These are phyloP conservation scores for Leiothrix lutea DNA, from an alignment of 2,113 vertebrate species.

Conservation along the genomic window DNA sequence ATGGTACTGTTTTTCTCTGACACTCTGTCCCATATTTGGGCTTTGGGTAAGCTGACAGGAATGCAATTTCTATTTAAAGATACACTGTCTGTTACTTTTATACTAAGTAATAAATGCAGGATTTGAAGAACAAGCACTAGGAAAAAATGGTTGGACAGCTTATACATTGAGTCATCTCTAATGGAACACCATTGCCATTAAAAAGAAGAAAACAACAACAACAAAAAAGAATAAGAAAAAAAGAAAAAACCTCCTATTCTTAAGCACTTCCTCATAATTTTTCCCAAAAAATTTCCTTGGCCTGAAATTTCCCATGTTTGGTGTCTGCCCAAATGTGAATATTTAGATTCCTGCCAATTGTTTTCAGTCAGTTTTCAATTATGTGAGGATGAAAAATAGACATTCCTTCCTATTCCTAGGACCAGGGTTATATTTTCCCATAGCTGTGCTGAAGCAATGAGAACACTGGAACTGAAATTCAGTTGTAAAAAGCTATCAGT, in stretches of 20 bases:
- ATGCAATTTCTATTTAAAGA: slow-evolving; percentile 57
- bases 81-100: slow-evolving; percentile 35
- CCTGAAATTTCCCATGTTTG: slow-evolving; percentile 24
- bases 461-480: not conserved
- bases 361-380: slow-evolving; percentile 55
- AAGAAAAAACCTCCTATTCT: not conserved
- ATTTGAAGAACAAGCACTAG: slow-evolving; percentile 5
- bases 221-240: not conserved
- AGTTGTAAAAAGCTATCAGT: slow-evolving; percentile 2
- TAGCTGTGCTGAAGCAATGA: not conserved
- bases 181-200: not conserved
- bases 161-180: not conserved
- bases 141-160: not conserved
- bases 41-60: slow-evolving; percentile 51
- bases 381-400: slow-evolving; percentile 29
- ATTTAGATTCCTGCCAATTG: slow-evolving; percentile 28
- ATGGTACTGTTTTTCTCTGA: slow-evolving; percentile 25
- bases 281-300: not conserved
- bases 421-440: slow-evolving; percentile 5
- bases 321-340: slow-evolving; percentile 32
- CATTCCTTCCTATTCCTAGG: slow-evolving; percentile 40
- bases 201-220: not conserved
- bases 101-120: not conserved
- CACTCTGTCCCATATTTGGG: slow-evolving; percentile 36
- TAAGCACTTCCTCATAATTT: not conserved